Evolutionary conservation across 2,888 invertebrate species (phyloP).

Genomic region (Nomada fabriciana): DNA sequence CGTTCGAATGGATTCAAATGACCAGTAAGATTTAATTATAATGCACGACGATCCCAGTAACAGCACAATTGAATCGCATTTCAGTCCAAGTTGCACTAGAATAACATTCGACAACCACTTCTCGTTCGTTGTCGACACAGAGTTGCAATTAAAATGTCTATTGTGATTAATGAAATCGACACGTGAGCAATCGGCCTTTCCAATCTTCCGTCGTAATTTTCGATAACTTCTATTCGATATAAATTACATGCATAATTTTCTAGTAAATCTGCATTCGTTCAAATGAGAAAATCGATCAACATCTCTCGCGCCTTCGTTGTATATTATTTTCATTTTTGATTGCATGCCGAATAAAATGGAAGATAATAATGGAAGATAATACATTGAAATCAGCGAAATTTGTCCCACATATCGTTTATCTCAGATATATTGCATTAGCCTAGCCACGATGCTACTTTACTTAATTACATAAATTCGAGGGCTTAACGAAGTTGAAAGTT

Average conservation of each 20-base stretch:
- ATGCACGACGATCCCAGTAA: neutral
- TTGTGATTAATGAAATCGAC: conserved; percentile 62
- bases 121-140: conserved; percentile 21
- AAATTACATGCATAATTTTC: conserved; percentile 4
- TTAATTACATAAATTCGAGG: conserved; percentile 19
- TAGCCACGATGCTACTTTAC: neutral
- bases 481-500: neutral
- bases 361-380: too few relatives aligned
- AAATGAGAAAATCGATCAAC: neutral
- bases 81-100: conserved; percentile 60
- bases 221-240: neutral
- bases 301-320: neutral
- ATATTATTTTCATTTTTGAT: neutral
- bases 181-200: conserved; percentile 31
- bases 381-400: too few relatives aligned
- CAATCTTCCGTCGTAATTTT: conserved; percentile 21
- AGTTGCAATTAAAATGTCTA: conserved; percentile 65
- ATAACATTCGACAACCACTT: conserved; percentile 48
- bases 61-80: conserved; percentile 35
- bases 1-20: conserved; percentile 29
- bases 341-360: too few relatives aligned
- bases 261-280: neutral
- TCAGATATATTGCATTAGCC: neutral
- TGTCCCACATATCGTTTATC: too few relatives aligned
- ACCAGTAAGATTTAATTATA: conserved; percentile 33